Base-by-base conservation (phyloP, 1,140 invertebrate species). In the Metopolophium dirhodum region DNA sequence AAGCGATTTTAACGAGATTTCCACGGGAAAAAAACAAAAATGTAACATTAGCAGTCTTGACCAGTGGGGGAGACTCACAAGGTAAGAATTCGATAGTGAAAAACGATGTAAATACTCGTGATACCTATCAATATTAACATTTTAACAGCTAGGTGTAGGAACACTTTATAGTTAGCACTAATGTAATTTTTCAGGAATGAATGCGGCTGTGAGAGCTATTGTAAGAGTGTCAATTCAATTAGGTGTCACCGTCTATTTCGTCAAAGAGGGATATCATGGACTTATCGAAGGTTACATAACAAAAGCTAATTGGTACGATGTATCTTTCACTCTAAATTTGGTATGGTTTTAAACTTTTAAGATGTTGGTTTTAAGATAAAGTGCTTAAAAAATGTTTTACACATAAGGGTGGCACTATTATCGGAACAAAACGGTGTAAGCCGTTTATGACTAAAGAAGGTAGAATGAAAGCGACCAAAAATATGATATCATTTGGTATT, bases 191-290 rank as follows among this genome's bases (percentile, higher is more conserved):
- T 37, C 94, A 96, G 96, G 96, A 18, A 97, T 97, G 96, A 97
- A 97, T 95, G 95, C 96, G 35, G 96, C 96, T 85, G 95, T 97
- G 8, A 95, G 96, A 93, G 96, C 96, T 54, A 95, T 96, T 41
- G 96, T 97, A 23, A 94, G 96, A 89, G 96, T 96, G 95, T 96
- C 96, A 14, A 95, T 96, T 57, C 97, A 96, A 94, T 94, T 96
- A 51, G 96, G 96, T 8, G 96, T 95, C 93, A 95, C 95, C 94
- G 96, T 97, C 3, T 97, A 95, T 94, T 96, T 96, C 91, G 96
- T 97, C 93, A 95, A 96, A 94, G 96, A 97, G 95, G 96, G 96
- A 45, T 97, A 97, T 94, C 96, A 96, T 94, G 96, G 96, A 86
- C 96, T 97, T 96, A 96, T 97, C 30, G 96, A 96, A 94, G 96